Evolutionary conservation across 2,888 invertebrate genomes (phyloP).

Genomic region (Macrosiphum euphorbiae): DNA sequence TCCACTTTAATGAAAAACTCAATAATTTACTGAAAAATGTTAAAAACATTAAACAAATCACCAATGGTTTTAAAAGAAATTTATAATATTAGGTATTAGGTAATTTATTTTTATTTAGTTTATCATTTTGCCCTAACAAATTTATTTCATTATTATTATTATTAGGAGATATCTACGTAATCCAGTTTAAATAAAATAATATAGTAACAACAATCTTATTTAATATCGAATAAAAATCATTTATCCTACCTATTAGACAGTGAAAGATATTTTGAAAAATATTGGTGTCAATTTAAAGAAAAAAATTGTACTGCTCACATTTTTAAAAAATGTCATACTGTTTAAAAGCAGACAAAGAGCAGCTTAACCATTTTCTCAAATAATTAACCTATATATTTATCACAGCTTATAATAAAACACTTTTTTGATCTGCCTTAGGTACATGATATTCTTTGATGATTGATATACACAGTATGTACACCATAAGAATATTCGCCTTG

Average conservation of each 20-base stretch:
- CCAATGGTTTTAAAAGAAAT: not conserved
- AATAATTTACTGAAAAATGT: not conserved
- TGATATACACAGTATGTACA: slow-evolving; percentile 90
- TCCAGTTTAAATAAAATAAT: not conserved
- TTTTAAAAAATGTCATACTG: not conserved
- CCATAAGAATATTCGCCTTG: slow-evolving; percentile 78
- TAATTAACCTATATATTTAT: not conserved
- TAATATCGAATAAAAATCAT: too few species aligned
- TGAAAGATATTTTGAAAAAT: too few species aligned
- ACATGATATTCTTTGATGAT: slow-evolving; percentile 93
- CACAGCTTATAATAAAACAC: not conserved
- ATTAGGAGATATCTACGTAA: not conserved
- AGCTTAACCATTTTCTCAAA: not conserved
- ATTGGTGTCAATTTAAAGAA: too few species aligned
- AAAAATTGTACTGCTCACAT: not conserved
- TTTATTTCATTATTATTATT: not conserved
- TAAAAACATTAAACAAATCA: not conserved
- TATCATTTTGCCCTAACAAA: not conserved
- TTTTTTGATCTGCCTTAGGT: slow-evolving; percentile 73
- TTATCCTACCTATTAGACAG: too few species aligned
- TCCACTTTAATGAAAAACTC: not conserved
- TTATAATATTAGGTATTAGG: too few species aligned
- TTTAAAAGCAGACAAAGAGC: not conserved
- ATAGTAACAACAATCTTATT: too few species aligned
- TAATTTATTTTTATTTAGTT: not conserved